Base-by-base conservation (phyloP, 2,888 invertebrate species). In the Conus canariensis region DNA sequence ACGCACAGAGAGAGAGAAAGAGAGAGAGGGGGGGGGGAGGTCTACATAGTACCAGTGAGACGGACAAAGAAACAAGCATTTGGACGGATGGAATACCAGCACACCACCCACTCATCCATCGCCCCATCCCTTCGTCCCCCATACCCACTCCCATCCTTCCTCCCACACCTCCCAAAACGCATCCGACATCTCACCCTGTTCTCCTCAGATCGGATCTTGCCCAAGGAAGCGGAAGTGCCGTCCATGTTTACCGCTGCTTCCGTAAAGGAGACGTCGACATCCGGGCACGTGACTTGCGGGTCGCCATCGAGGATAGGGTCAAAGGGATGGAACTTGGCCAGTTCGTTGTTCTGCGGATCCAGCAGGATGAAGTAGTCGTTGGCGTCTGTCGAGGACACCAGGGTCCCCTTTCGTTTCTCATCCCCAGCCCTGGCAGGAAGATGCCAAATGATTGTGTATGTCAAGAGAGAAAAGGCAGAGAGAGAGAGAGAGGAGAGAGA, bases 151-250 rank as follows among this genome's bases (percentile, higher is more conserved):
- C n/a, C 9, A 10, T 10, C n/a, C 74, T 5, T 10, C n/a, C 74
- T 25, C 74, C n/a, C 16, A 45, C 16, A 80, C 3, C 4, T 45
- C 64, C 64, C 64, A 16, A 64, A 45, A 64, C 64, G 16, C 64
- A 64, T 64, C 64, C 64, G 1, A 64, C 64, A 14, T 64, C 82
- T 83, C n/a, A 83, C 82, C 82, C 58, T n/a, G 58, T 12, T 83
- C 56, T 19, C 58, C 12, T 56, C 82, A 1, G 56, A 7, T 22
- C 19, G 10, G 56, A 83, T 58, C 82, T 83, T 83, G 58, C 16
- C 58, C 82, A 83, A 19, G 56, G 82, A 56, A 83, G 56, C n/a
- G 82, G 82, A 58, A 83, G 82, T 58, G 58, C 58, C 82, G 82
- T 83, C 82, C 3, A 58, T 22, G 12, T 19, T 12, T 22, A 58